Evolutionary conservation across 1,140 invertebrate species (phyloP), one percentile per base, ranked within the genome.

Genomic region (Mycetomoellerius zeteki): DNA sequence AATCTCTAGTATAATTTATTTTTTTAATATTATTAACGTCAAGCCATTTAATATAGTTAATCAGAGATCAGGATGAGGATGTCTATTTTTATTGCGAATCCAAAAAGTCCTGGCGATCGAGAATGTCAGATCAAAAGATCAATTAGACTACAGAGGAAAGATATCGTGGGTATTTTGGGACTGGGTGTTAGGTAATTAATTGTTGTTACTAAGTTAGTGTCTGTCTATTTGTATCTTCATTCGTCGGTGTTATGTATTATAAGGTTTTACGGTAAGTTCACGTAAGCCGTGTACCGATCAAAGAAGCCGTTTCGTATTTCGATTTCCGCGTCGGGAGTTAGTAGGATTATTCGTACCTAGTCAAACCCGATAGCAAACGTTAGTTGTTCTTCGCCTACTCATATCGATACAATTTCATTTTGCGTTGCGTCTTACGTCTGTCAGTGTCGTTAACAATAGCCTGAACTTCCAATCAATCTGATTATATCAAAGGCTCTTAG

Each of bases 191-290:
- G 37, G 0, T 60, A 33, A 84, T 60, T 47, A 43, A 72, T 73
- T 30, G 54, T 82, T 82, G 80, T 84, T 84, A 33, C 43, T 75
- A 84, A 84, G 69, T 84, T 84, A 84, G 37, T 84, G 69, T 75
- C 43, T 75, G 27, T 65, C 64, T 84, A 73, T 30, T 84, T 73
- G 80, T 84, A 84, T 73, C 80, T 84, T 84, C 8, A 69, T 84
- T 81, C 30, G 21, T 81, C 54, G 54, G 27, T 84, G 80, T 84
- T 84, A 60, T 27, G 37, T 73, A 84, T n/a, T 24, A 33, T 84
- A 73, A 62, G 54, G 16, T 62, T 84, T 84, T 50, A 75, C 54
- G 24, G 54, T 54, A 67, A 73, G 43, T 60, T 75, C 6, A n/a
- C 27, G 37, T 5, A 16, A 50, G 54, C 24, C 24, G 33, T 77